Base-by-base conservation (phyloP, 2,888 invertebrate species). In the Chelonus formosanus region DNA sequence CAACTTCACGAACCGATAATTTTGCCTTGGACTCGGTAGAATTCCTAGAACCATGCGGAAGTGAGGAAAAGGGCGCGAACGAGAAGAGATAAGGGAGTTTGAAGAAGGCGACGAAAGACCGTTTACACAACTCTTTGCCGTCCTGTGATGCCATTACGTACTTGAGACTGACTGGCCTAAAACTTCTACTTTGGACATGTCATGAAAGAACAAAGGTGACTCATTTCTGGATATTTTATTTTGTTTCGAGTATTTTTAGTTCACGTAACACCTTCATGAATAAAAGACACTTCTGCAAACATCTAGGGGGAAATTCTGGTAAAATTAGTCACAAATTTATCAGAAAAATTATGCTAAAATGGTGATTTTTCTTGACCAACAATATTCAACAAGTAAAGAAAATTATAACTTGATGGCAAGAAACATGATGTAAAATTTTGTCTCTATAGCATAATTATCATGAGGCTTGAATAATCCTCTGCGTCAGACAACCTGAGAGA, bases 151-250 rank as follows among this genome's bases (percentile, higher is more conserved):
- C 67, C 69, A 73, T 71, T 67, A 68, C 67, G 67, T 78, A 78
- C 80, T 81, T 75, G 80, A 80, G 78, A 78, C 79, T 76, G 75
- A 70, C 75, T 79, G 77, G 76, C 79, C 78, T 76, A 77, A 74
- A 78, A 80, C 80, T 77, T 79, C 79, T 76, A 52, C 34, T 52
- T 8, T 48, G 52, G 77, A 76, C 76, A 76, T 79, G 77, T 73
- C 69, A 52, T 31, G 40, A 20, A 40, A 35, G 34, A 50, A 56
- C 40, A 31, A 64, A 52, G 50, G 31, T 48, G 40, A 40, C 4
- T 40, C 40, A 40, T 40, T 32, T 40, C 4, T 8, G 8, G 40
- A 50, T 8, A 40, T 40, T 40, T 40, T 40, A 4, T 1, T 6
- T 40, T 40, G 5, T 40, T 40, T 32, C 31, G 20, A 20, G 20